Conservation (phyloP, 2,797 vertebrate species). For the Takifugu rubripes region DNA sequence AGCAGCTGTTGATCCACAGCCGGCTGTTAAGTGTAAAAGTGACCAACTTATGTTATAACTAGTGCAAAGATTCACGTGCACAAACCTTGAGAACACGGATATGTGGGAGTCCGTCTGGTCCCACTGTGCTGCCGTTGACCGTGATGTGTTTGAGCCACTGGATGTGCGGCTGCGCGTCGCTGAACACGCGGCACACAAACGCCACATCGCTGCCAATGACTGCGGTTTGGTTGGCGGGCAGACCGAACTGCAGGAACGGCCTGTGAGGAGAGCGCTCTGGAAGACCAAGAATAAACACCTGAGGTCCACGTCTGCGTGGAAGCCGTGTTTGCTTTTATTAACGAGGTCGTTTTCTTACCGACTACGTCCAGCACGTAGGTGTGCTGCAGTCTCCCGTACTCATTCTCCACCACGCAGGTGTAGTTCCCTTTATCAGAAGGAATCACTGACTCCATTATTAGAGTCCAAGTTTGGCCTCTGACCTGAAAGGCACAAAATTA, state of each 20-base stretch:
- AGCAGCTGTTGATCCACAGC: too few species aligned
- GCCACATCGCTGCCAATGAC: conserved; percentile 83
- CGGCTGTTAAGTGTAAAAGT: too few species aligned
- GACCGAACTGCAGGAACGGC: conserved; percentile 87
- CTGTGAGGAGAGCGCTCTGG: conserved; percentile 86
- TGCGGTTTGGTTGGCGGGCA: conserved; percentile 88
- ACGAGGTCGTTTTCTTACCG: conserved; percentile 72
- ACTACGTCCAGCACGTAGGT: conserved; percentile 90
- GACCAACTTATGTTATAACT: not conserved
- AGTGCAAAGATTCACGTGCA: not conserved
- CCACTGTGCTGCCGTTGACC: conserved; percentile 84
- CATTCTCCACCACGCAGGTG: conserved; percentile 90
- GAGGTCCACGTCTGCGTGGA: not conserved
- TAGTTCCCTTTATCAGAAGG: conserved; percentile 91
- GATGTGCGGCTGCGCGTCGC: conserved; percentile 90
- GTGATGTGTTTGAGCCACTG: conserved; percentile 90
- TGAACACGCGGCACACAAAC: conserved; percentile 90
- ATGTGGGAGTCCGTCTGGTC: conserved; percentile 81
- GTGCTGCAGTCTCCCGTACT: conserved; percentile 85
- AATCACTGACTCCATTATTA: conserved; percentile 91
- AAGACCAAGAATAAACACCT: not conserved
- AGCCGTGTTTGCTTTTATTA: not conserved
- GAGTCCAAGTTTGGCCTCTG: conserved; percentile 86
- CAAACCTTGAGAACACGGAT: conserved; percentile 84
- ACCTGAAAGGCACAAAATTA: conserved; percentile 69